phyloP scores from a whole-genome alignment of 2,797 vertebrate species.

The Mus minutoides region DNA sequence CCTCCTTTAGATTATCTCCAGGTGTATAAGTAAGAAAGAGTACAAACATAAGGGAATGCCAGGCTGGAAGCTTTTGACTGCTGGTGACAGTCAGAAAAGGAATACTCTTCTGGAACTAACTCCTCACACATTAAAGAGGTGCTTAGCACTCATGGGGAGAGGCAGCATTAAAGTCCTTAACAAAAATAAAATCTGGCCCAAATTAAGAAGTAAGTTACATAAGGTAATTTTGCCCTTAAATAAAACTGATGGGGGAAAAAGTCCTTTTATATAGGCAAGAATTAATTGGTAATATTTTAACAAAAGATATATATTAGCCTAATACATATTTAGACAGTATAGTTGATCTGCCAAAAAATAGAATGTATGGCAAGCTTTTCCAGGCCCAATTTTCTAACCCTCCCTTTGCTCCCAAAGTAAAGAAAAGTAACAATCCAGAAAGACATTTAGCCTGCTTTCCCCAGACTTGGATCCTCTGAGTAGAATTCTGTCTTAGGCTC shows the following conservation, averaged over 20 bases:
- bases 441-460: not conserved
- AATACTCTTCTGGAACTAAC: not conserved
- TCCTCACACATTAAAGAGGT: not conserved
- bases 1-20: not conserved
- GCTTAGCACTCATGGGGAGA: not conserved
- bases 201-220: not conserved
- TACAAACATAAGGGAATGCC: not conserved
- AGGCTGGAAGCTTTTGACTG: no score
- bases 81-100: not conserved
- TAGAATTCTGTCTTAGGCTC: not conserved
- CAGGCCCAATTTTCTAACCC: not conserved
- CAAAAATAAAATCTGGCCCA: not conserved
- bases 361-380: not conserved
- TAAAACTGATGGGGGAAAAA: not conserved
- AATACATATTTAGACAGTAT: not conserved
- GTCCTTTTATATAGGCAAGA: not conserved
- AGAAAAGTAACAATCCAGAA: not conserved
- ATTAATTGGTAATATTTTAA: constrained; percentile 4
- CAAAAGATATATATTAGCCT: not conserved
- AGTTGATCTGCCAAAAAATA: not conserved
- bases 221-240: not conserved
- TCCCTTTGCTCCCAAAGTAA: not conserved
- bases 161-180: not conserved
- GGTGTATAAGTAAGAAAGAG: not conserved
- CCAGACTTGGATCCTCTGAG: not conserved